A percentile compares a stretch with the other conserved stretches of the same genome.
These are phyloP conservation scores for Setophaga kirtlandii DNA, from an alignment of 2,113 vertebrate genomes.

Conservation along the genomic window DNA sequence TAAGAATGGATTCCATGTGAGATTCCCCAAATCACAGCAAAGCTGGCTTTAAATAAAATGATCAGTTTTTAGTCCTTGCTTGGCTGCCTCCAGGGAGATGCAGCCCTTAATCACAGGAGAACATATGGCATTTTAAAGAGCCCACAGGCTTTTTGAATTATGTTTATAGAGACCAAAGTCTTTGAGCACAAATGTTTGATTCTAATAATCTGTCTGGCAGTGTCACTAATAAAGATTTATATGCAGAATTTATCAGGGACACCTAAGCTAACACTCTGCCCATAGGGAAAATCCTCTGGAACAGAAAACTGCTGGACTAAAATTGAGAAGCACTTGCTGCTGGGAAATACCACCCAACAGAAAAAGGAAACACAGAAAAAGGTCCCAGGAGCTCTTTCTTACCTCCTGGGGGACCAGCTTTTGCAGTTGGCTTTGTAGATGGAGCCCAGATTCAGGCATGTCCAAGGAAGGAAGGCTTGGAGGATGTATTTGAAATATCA, in stretches of 20 bases:
- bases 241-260: neutral
- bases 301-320: neutral
- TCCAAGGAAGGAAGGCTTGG: neutral
- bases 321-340: neutral
- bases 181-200: constrained; percentile 10
- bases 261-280: neutral
- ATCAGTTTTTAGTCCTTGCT: neutral
- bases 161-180: neutral
- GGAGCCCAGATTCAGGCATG: neutral
- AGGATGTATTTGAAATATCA: neutral
- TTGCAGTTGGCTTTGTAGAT: neutral
- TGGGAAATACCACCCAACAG: neutral
- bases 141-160: neutral
- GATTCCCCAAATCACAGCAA: neutral
- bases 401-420: neutral
- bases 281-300: neutral
- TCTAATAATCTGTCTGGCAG: neutral
- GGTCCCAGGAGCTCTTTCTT: neutral
- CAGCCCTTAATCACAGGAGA: neutral
- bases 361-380: neutral
- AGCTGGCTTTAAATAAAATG: neutral
- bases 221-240: constrained; percentile 4
- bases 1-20: neutral
- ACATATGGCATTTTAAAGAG: constrained; percentile 5
- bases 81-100: neutral